These are phyloP conservation scores for Drosophila gaucha DNA, from an alignment of 2,888 invertebrate species.

Conservation along the genomic window DNA sequence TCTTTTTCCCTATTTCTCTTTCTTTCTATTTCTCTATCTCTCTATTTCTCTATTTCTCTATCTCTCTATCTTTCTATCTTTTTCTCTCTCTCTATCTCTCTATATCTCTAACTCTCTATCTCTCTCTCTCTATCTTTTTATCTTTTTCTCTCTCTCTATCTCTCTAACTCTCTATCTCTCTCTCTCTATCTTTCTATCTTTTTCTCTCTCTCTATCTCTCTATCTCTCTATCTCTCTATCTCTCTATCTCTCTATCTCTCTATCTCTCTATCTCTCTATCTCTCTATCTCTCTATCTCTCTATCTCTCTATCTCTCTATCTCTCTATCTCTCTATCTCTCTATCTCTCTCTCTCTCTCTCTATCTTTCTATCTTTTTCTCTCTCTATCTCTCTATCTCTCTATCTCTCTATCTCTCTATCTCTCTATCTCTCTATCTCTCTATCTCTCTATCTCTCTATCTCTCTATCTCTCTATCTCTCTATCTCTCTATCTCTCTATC, in stretches of 20 bases:
- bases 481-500: not conserved
- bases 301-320: too few species aligned
- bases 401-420: not conserved
- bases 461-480: not conserved
- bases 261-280: not conserved
- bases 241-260: not conserved
- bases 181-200: not conserved
- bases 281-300: not conserved
- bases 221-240: too few species aligned
- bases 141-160: not conserved
- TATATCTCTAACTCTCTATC: not conserved
- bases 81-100: not conserved
- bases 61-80: not conserved
- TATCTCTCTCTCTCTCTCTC: not conserved
- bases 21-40: not conserved
- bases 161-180: not conserved
- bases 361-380: not conserved
- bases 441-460: not conserved
- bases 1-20: not conserved
- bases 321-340: not conserved
- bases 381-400: not conserved
- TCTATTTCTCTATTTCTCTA: not conserved
- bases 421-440: not conserved
- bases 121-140: not conserved
- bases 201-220: not conserved